Percentiles rank a stretch among this genome's conserved stretches.
These are phyloP conservation scores for Aradophagus sp. DNA, from an alignment of 1,140 invertebrate genomes.

Conservation along the genomic window DNA sequence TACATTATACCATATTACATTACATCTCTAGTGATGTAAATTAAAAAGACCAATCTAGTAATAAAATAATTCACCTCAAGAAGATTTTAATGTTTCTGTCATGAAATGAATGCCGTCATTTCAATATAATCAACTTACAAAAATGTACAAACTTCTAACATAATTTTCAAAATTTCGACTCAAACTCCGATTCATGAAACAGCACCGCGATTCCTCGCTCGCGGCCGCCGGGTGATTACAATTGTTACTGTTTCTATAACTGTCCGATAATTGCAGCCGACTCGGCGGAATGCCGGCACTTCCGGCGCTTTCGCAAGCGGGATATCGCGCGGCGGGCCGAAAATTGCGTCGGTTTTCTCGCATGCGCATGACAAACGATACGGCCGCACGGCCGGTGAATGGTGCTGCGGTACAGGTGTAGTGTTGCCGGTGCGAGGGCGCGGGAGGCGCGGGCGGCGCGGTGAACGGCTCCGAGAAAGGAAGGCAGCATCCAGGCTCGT, in stretches of 20 bases:
- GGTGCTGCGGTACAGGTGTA: constrained; percentile 48
- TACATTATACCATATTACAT: no score
- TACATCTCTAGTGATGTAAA: no score
- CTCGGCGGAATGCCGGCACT: constrained; percentile 5
- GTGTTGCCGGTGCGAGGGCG: constrained; percentile 24
- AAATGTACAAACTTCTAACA: no score
- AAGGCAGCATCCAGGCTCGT: constrained; percentile 71
- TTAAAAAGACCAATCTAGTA: no score
- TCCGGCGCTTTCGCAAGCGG: constrained; percentile 11
- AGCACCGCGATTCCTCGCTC: no score
- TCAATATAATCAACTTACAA: no score
- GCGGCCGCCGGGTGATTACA: no score
- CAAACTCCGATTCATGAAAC: no score
- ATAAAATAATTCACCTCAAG: no score
- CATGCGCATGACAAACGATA: constrained; percentile 37
- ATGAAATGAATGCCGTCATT: no score
- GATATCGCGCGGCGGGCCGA: background rate
- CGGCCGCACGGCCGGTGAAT: constrained; percentile 43
- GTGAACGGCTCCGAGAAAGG: constrained; percentile 69
- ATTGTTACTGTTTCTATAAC: constrained; percentile 23
- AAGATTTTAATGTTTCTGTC: no score
- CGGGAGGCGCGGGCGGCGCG: constrained; percentile 9
- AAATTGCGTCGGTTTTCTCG: constrained; percentile 13
- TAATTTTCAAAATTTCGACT: no score
- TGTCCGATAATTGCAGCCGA: constrained; percentile 11